Conservation (phyloP, 2,113 vertebrate genomes). For the Scalopus aquaticus region DNA sequence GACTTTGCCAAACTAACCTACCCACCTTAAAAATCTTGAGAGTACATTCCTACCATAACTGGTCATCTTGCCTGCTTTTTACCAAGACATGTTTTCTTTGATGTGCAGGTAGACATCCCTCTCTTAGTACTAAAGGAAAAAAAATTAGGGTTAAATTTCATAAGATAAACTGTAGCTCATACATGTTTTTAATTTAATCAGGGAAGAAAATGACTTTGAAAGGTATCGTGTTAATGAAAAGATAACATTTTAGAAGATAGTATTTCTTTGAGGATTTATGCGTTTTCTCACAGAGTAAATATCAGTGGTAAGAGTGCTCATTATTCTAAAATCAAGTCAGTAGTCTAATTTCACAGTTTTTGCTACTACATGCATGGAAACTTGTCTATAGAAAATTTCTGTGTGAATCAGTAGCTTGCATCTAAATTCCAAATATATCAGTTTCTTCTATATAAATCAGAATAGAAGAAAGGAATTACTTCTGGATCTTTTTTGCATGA, state of each 20-base stretch:
- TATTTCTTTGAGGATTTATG: constrained; percentile 33
- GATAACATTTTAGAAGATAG: neutral
- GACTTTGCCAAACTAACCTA: constrained; percentile 42
- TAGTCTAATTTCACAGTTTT: constrained; percentile 34
- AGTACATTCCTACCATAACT: constrained; percentile 38
- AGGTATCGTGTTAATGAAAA: constrained; percentile 9
- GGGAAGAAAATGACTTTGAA: constrained; percentile 40
- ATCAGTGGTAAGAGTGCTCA: constrained; percentile 30
- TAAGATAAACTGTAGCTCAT: neutral
- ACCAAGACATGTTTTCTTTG: constrained; percentile 48
- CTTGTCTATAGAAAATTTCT: constrained; percentile 50
- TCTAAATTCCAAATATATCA: constrained; percentile 3
- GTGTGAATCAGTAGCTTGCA: constrained; percentile 46
- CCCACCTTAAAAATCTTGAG: constrained; percentile 23
- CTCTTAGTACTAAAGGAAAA: constrained; percentile 40
- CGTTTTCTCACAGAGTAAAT: constrained; percentile 8
- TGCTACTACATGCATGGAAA: neutral
- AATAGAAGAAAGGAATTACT: constrained; percentile 43
- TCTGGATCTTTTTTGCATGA: constrained; percentile 11
- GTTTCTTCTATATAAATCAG: constrained; percentile 30
- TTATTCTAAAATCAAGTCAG: constrained; percentile 45
- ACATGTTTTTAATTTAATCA: constrained; percentile 14
- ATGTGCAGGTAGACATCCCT: constrained; percentile 31
- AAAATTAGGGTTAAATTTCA: constrained; percentile 34
- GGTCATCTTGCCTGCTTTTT: constrained; percentile 56